Evolutionary conservation across 2,888 invertebrate species (phyloP), one percentile per base, ranked within the genome.

Genomic region (Plusia festucae): DNA sequence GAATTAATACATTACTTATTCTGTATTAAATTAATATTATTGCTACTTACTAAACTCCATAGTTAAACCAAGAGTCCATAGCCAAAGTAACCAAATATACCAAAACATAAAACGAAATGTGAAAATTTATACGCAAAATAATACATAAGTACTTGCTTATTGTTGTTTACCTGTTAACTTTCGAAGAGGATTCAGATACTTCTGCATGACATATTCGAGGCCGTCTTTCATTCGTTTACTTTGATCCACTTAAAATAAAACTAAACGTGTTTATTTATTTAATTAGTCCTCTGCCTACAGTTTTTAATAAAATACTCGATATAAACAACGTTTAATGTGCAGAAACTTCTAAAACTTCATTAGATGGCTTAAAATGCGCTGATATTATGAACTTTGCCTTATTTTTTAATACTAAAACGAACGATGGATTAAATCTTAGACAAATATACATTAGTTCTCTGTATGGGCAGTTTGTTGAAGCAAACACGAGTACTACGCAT

Each of bases 121-220:
- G 7, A n/a, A 40, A 40, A n/a, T 1, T 6, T 4, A 2, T n/a
- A 40, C 6, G 40, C 40, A n/a, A 15, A 40, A 6, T 3, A 7
- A 40, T 13, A 40, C 1, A 40, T 40, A 40, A n/a, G n/a, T 40
- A 15, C 30, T 30, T 44, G 44, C n/a, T 49, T 8, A 1, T 13
- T 59, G 15, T 44, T 53, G 20, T 58, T 57, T 74, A 86, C 86
- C 88, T 80, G 82, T 61, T 67, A 89, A 68, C 71, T 69, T 79
- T 61, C 70, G 81, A 20, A 88, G 59, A 52, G 87, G 84, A 24
- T 76, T 76, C 32, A 86, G 51, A 49, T 85, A 86, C 62, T 79
- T 83, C 49, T 83, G 71, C 7, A 88, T 18, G 11, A 82, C 49
- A 55, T 68, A 70, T 46, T 82, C 78, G 4, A 85, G 6, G 18